Evolutionary conservation across 2,888 invertebrate species (phyloP).

Genomic region (Mythimna lalbum): DNA sequence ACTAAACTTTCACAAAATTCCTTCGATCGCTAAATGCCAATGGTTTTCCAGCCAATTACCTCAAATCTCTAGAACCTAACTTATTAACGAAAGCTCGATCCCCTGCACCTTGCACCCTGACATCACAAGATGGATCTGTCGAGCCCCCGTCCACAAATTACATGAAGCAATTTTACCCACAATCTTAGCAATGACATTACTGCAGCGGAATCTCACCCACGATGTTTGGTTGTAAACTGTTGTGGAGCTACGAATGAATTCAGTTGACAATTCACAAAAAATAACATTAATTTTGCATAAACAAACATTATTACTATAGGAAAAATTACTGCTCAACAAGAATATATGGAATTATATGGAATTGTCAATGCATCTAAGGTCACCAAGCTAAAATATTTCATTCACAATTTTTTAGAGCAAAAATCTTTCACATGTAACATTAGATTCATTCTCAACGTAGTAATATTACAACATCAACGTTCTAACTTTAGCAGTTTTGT

Average conservation of each 20-base stretch:
- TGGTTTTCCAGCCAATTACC: constrained; percentile 69
- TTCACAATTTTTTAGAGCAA: not conserved
- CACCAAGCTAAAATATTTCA: no score
- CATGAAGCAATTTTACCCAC: constrained; percentile 86
- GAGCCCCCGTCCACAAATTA: constrained; percentile 82
- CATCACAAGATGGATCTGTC: constrained; percentile 79
- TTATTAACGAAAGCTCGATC: constrained; percentile 68
- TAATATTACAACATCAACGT: constrained; percentile 34
- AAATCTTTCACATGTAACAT: not conserved
- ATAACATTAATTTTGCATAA: not conserved
- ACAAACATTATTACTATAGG: no score
- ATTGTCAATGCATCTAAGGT: no score
- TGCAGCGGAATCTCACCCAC: constrained; percentile 82
- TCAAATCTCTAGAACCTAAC: constrained; percentile 64
- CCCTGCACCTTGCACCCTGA: constrained; percentile 70
- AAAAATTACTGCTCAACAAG: no score
- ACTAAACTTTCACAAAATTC: constrained; percentile 46
- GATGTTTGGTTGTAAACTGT: constrained; percentile 76
- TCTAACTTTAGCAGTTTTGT: constrained; percentile 43
- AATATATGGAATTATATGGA: no score
- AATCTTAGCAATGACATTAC: constrained; percentile 86
- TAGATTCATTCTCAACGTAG: constrained; percentile 3
- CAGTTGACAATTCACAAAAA: not conserved
- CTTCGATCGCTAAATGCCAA: constrained; percentile 46
- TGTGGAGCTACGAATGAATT: constrained; percentile 63